Evolutionary conservation across 2,888 invertebrate species (phyloP), one percentile per base, ranked within the genome.

Genomic region (Andrena bucephala): DNA sequence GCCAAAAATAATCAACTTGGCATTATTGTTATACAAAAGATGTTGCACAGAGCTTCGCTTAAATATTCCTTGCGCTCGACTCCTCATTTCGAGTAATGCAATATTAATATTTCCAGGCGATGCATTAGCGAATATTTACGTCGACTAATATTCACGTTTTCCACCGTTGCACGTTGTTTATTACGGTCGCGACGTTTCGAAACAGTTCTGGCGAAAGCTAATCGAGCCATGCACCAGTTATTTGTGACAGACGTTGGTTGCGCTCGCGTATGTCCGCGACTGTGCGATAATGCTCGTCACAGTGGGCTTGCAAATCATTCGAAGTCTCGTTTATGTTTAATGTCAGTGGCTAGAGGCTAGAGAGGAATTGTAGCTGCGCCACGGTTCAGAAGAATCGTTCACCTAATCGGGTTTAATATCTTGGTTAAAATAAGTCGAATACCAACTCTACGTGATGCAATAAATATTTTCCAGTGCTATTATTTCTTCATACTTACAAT

Each of bases 141-240:
- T 13, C 42, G 75, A 62, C 62, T 65, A 62, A 73, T 42, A 36
- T 62, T 52, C 66, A 71, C 59, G 71, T 65, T 77, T 65, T 65
- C 66, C 42, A 24, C 42, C 42, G 8, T 10, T 29, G 29, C 63
- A 27, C 36, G 69, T 59, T 69, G 59, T 78, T 68, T 68, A 69
- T 78, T 69, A 33, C 52, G 33, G 8, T 69, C 16, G 31, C 54
- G 63, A 36, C 63, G 50, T 57, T 69, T 69, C 65, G 68, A 63
- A 74, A 69, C 33, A 33, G 57, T 57, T 24, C 27, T n/a, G 36
- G 20, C 29, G 29, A 31, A 16, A 75, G 24, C 69, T 69, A 65
- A 79, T 79, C 79, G 79, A 57, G 69, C 75, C 13, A 36, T 48
- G 29, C 36, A 16, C n/a, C 62, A 27, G 20, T 65, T 69, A 79